Percentiles rank a stretch among this genome's conserved stretches.
Conservation (phyloP, 2,113 vertebrate genomes). For the Cynopterus brachyotis region DNA sequence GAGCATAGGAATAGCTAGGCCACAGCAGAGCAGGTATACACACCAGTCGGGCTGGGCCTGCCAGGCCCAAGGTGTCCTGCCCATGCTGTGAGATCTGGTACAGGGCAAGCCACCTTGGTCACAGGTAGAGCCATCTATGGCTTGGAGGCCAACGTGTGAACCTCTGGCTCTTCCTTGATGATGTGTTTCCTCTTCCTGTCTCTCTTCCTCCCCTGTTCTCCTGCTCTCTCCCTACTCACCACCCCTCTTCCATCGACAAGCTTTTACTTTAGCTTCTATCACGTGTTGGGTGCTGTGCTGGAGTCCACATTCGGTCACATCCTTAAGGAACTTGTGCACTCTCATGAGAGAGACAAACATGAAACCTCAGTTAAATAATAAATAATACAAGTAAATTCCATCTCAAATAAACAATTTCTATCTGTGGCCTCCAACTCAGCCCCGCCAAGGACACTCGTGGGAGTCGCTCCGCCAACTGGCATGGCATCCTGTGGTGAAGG, state of each 20-base stretch:
- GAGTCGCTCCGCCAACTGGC: fast-evolving
- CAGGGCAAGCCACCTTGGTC: background rate
- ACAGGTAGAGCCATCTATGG: background rate
- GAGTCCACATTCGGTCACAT: too few species aligned
- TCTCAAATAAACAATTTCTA: background rate
- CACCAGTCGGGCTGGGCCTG: background rate
- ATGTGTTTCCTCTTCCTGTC: background rate
- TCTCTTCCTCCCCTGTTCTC: background rate
- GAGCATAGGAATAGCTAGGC: too few species aligned
- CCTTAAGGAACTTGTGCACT: background rate
- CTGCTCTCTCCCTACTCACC: background rate
- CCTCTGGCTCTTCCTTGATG: background rate
- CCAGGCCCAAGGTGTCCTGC: background rate
- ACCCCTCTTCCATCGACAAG: background rate
- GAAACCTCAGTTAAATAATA: background rate
- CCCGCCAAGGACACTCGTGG: background rate
- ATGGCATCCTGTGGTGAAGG: background rate
- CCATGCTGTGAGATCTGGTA: background rate
- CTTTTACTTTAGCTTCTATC: constrained; percentile 19
- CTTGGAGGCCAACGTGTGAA: background rate
- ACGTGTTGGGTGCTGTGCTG: background rate
- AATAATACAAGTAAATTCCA: background rate
- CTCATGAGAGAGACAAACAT: background rate
- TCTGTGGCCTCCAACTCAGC: background rate
- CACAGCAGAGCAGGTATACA: background rate